Evolutionary conservation across 2,797 vertebrate genomes (phyloP), one percentile per base, ranked within the genome.

Genomic region (Oophaga sylvatica): DNA sequence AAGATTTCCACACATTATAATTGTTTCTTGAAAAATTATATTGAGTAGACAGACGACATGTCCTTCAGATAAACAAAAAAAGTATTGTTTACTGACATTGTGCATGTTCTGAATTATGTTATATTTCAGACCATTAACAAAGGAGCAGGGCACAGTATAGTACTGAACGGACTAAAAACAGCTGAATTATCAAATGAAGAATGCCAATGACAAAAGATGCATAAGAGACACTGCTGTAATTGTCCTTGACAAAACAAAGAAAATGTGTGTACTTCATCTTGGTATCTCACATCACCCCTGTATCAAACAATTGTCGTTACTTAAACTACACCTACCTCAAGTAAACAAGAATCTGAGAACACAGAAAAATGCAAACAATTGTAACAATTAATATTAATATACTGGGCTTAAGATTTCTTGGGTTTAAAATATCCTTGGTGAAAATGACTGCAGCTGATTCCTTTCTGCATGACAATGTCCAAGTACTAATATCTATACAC

Each of bases 161-260:
- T 57, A 63, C 67, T 75, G 78, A 48, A 48, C 16, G 7, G 20
- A 68, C 83, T 81, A 48, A 53, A 31, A n/a, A 45, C 53, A 31
- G 56, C 68, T 84, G 56, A 31, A 81, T 85, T 85, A 85, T 85
- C n/a, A 60, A 59, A 81, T 60, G 53, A 80, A 81, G 62, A 82
- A 67, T 35, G 13, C 26, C 80, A 83, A 26, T 22, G 41, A 63
- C 80, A 87, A 48, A 31, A 35, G 68, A 80, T 71, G 71, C 68
- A 67, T 83, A 82, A 59, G 7, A 31, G 11, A 87, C 86, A 87
- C 45, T 87, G 73, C 6, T 62, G 17, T 10, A 20, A 83, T 87
- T 87, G 73, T 87, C n/a, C 29, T 87, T 57, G 35, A 53, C 57
- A 68, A 70, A 10, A 83, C 81, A 83, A 26, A 70, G 41, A 65